These are phyloP conservation scores for Clarias magur DNA, from an alignment of 2,113 vertebrate genomes.

Conservation along the genomic window DNA sequence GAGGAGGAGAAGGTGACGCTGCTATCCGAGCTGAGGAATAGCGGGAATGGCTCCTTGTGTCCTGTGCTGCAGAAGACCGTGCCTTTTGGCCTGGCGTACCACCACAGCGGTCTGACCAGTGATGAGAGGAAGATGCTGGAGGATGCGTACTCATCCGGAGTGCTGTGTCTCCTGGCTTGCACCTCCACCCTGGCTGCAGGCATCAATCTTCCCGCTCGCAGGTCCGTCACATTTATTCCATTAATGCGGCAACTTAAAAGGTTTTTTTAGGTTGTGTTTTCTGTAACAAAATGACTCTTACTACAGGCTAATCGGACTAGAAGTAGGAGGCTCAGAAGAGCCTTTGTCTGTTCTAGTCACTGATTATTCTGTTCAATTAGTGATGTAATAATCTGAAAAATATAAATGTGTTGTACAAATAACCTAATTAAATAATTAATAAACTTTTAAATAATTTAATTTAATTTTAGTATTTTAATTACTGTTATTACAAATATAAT, in stretches of 20 bases:
- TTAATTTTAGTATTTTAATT: neutral
- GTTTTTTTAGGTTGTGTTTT: neutral
- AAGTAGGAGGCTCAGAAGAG: neutral
- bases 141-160: slow-evolving; percentile 84
- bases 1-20: slow-evolving; percentile 78
- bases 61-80: slow-evolving; percentile 82
- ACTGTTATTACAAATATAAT: neutral
- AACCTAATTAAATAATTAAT: neutral
- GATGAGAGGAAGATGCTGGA: slow-evolving; percentile 89
- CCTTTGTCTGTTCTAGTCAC: neutral
- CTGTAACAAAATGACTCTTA: neutral
- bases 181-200: slow-evolving; percentile 95
- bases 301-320: neutral
- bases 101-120: slow-evolving; percentile 89
- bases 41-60: slow-evolving; percentile 80
- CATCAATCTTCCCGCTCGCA: slow-evolving; percentile 92
- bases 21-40: slow-evolving; percentile 74
- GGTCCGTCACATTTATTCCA: slow-evolving; percentile 67
- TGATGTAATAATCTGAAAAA: neutral
- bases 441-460: neutral
- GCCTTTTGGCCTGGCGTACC: slow-evolving; percentile 90
- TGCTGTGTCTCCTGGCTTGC: slow-evolving; percentile 90
- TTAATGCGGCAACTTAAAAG: neutral
- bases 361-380: neutral
- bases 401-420: neutral